These are phyloP conservation scores for Siniperca undulata DNA, from an alignment of 2,797 vertebrate species.

Conservation along the genomic window DNA sequence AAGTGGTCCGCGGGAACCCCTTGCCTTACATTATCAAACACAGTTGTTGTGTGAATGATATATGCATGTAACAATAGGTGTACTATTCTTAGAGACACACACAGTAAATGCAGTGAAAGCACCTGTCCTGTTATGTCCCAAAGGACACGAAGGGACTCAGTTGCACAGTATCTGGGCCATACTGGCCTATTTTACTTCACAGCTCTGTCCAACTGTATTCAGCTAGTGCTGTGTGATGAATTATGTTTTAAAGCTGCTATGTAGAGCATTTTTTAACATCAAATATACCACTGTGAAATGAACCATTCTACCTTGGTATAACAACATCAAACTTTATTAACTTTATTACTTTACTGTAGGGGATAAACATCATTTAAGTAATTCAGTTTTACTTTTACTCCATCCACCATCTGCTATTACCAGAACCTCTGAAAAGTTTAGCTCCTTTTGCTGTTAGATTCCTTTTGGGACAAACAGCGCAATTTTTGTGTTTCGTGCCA, in stretches of 20 bases:
- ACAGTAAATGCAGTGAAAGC: slow-evolving; percentile 23
- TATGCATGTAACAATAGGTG: slow-evolving; percentile 19
- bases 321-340: background rate
- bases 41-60: slow-evolving; percentile 1
- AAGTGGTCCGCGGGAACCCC: background rate
- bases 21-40: background rate
- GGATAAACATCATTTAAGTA: slow-evolving; percentile 6
- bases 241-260: slow-evolving; percentile 33
- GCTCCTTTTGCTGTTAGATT: background rate
- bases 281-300: slow-evolving; percentile 6
- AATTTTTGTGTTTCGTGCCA: background rate
- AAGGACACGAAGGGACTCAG: slow-evolving; percentile 19
- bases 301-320: background rate
- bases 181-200: slow-evolving; percentile 63
- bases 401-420: slow-evolving; percentile 6
- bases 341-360: background rate
- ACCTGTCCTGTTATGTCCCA: slow-evolving; percentile 51
- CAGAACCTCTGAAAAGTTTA: slow-evolving; percentile 2
- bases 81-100: slow-evolving; percentile 43
- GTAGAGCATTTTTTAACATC: slow-evolving; percentile 9
- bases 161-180: slow-evolving; percentile 45
- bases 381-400: background rate
- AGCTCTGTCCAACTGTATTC: slow-evolving; percentile 23
- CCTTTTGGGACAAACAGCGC: background rate
- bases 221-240: slow-evolving; percentile 31